Evolutionary conservation across 2,797 vertebrate genomes (phyloP).

Genomic region (Anisognathus igniventris): DNA sequence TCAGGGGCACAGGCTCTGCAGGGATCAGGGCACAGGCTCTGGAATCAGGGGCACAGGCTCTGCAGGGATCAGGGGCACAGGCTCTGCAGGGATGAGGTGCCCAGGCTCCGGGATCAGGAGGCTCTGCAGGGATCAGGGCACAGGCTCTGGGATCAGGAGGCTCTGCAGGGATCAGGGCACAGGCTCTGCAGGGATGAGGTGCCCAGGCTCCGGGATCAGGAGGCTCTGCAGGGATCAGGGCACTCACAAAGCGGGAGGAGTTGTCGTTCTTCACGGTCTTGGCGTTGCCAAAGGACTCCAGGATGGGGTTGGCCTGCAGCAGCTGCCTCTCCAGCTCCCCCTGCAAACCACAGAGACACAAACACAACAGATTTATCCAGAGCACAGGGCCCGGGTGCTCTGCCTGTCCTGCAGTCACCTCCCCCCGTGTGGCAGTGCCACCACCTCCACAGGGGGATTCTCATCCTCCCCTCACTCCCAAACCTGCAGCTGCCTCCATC

Average conservation of each 20-base stretch:
- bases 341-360: constrained; percentile 73
- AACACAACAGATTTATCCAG: background rate
- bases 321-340: constrained; percentile 97
- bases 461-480: background rate
- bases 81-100: too few species aligned
- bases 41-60: too few species aligned
- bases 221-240: background rate
- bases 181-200: too few species aligned
- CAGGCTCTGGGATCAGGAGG: too few species aligned
- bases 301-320: constrained; percentile 96
- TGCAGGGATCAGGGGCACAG: too few species aligned
- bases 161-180: constrained; percentile 45
- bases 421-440: background rate
- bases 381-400: accelerated
- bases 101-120: too few species aligned
- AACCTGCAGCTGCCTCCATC: background rate
- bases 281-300: constrained; percentile 96
- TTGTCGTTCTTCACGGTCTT: constrained; percentile 99
- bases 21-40: too few species aligned
- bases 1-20: too few species aligned
- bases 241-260: constrained; percentile 97
- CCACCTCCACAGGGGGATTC: background rate
- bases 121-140: too few species aligned
- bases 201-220: too few species aligned
- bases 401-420: background rate